Base-by-base conservation (phyloP, 2,888 invertebrate species). In the Apeira syringaria region DNA sequence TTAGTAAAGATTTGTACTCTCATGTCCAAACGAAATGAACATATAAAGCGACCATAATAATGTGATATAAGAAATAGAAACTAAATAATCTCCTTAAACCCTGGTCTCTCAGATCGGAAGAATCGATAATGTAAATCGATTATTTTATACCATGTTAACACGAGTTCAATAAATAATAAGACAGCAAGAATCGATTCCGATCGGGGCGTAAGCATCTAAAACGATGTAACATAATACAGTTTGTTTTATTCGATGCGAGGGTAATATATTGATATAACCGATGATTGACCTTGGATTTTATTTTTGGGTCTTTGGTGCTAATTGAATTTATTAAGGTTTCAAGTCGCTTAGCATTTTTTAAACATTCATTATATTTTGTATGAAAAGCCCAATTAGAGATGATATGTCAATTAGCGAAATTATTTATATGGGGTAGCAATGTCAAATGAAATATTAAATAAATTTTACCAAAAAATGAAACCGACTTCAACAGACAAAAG, bases 71-170 rank as follows among this genome's bases (percentile, higher is more conserved):
- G 13, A 13, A 37, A 26, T 37, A 13, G 9, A 29, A 33, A 20
- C 31, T 29, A 37, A 37, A 15, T n/a, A 47, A 31, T 22, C 24
- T 8, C 12, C 31, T 15, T 40, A 35, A 30, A 12, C 34, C 12
- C 32, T 12, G 31, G 42, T 46, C 47, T 41, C 38, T 27, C 22
- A 37, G 47, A 51, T 47, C 35, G 35, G 20, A 13, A 37, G 31
- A 25, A 30, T 25, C 32, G 51, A 51, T 51, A 51, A 36, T 20
- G 39, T 45, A 43, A 42, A 48, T 49, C 49, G 45, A 51, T 51
- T 47, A 46, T 46, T 52, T 55, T 48, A 55, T 46, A 47, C 43
- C 46, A 50, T 55, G 52, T 55, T 55, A 52, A 55, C 55, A 52
- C 39, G 42, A 30, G 44, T 39, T 35, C 48, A 40, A 52, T 55